Evolutionary conservation across 2,888 invertebrate species (phyloP).

Genomic region (Sturmia bella): DNA sequence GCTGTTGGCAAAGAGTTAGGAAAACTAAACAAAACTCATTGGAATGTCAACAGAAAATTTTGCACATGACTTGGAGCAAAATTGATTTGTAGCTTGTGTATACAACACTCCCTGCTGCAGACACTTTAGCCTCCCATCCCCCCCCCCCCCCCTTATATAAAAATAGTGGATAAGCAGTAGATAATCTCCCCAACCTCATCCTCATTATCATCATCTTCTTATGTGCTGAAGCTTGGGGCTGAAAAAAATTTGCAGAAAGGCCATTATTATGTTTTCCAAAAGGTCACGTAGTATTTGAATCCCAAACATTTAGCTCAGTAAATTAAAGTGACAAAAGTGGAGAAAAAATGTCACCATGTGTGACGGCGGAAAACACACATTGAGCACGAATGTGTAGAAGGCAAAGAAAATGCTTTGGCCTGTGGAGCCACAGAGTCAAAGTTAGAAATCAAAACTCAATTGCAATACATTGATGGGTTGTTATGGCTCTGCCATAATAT

Average conservation of each 20-base stretch:
- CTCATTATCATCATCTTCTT: conserved; percentile 13
- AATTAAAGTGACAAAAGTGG: conserved; percentile 62
- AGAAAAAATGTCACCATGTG: conserved; percentile 20
- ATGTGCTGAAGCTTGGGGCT: conserved; percentile 8
- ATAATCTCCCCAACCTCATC: conserved; percentile 2
- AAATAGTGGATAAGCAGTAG: conserved; percentile 3
- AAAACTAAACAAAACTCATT: conserved; percentile 58
- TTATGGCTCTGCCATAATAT: conserved; percentile 62
- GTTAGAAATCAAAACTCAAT: conserved; percentile 34
- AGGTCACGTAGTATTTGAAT: conserved; percentile 61
- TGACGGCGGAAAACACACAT: not conserved
- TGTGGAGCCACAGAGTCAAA: not conserved
- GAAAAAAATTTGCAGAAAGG: conserved; percentile 36
- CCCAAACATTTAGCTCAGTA: conserved; percentile 55
- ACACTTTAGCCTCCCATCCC: not conserved
- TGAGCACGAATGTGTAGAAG: not conserved
- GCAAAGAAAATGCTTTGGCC: not conserved
- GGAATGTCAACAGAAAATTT: conserved; percentile 61
- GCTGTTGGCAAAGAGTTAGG: conserved; percentile 21
- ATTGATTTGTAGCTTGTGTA: conserved; percentile 58
- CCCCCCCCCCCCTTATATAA: not conserved
- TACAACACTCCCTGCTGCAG: not conserved
- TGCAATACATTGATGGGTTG: conserved; percentile 43
- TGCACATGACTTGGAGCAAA: conserved; percentile 65
- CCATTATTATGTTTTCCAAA: conserved; percentile 38